These are phyloP conservation scores for Misgurnus mizolepis DNA, from an alignment of 2,113 vertebrate species.

Conservation along the genomic window DNA sequence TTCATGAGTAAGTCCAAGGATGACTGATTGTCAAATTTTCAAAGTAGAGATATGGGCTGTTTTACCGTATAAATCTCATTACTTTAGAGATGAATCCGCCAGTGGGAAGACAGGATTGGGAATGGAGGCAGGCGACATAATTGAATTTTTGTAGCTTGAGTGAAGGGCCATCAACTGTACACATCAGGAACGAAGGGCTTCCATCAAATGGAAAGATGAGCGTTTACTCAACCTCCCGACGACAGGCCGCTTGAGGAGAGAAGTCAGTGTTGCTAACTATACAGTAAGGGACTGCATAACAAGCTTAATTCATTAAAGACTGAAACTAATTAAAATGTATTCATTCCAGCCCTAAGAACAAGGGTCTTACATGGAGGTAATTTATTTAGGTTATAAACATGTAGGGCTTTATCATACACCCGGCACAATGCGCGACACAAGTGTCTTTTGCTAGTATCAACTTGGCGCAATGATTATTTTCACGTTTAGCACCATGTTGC, in stretches of 20 bases:
- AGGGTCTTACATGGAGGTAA: background rate
- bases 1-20: conserved; percentile 29
- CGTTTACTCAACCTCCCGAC: background rate
- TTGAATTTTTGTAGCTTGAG: conserved; percentile 15
- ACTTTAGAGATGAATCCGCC: conserved; percentile 28
- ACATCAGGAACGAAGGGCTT: conserved; percentile 31
- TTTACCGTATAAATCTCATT: conserved; percentile 51
- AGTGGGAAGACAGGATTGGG: background rate
- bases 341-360: background rate
- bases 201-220: conserved; percentile 22
- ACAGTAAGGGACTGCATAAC: background rate
- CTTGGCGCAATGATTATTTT: too few relatives aligned
- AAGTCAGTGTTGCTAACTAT: background rate
- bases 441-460: too few relatives aligned
- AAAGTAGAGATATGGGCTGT: conserved; percentile 5
- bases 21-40: conserved; percentile 35
- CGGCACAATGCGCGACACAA: too few relatives aligned
- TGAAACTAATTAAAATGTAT: background rate
- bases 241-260: background rate
- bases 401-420: too few relatives aligned
- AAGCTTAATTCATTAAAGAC: background rate
- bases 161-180: conserved; percentile 22
- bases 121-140: conserved; percentile 1
- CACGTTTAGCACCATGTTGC: too few relatives aligned
- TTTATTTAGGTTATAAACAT: too few relatives aligned